Evolutionary conservation across 2,888 invertebrate genomes (phyloP), one percentile per base, ranked within the genome.

Genomic region (Lochmaea crataegi): DNA sequence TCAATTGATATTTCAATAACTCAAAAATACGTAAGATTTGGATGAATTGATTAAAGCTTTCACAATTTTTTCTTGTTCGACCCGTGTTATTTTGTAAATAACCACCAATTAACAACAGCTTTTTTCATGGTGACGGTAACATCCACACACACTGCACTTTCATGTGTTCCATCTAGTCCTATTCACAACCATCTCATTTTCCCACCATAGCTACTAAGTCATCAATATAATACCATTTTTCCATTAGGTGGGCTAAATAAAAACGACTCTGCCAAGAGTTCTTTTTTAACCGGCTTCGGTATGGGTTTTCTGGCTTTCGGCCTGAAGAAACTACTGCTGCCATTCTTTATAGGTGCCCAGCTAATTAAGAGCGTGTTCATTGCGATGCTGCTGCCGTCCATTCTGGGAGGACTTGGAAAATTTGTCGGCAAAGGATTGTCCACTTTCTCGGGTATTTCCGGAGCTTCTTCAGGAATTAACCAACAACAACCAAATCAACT

Each of bases 341-440:
- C 96, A 0, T 87, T 96, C 67, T 90, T 95, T 81, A 91, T 96
- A 82, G 96, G 94, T 0, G 91, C 93, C 6, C 95, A 96, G 87
- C 90, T 96, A 67, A 89, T 95, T 80, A 96, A 96, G 87, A 94
- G 94, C 48, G 90, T 95, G 61, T 87, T 96, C 26, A 90, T 96
- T 45, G 95, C 95, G 10, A 91, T 96, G 88, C 95, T 96, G 86
- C 89, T 96, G 83, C 95, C 95, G 0, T 94, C 94, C 74, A 91
- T 96, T 73, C 89, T 96, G 76, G 95, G 95, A 68, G 94, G 94
- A 80, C 90, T 95, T 72, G 94, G 94, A 67, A 94, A 94, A 87
- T 90, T 95, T 75, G 91, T 95, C 72, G 94, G 94, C 71, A 95
- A 95, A 90, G 95, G 95, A 60, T 78, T 88, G 84, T 84, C 89